Percentiles rank a stretch among this genome's conserved stretches.
phyloP scores from a whole-genome alignment of 2,113 vertebrate species.

The Platysternon megacephalum region DNA sequence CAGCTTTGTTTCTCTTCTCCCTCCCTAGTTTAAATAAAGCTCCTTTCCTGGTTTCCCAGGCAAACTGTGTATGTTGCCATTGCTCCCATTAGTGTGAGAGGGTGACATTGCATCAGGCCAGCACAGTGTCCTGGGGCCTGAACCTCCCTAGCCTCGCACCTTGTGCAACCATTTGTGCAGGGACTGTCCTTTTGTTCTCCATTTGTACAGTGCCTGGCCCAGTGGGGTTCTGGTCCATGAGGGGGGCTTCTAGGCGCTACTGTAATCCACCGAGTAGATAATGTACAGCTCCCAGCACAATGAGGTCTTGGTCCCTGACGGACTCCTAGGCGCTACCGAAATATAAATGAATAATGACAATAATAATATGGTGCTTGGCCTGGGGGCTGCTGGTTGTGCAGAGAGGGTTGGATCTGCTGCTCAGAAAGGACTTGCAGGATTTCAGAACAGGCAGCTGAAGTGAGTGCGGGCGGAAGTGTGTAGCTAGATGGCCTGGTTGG shows the following conservation, averaged over 20 bases:
- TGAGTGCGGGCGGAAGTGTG: background rate
- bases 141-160: background rate
- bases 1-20: background rate
- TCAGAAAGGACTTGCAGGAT: background rate
- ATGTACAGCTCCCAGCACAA: background rate
- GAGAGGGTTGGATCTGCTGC: background rate
- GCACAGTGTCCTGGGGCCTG: background rate
- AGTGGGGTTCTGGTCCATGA: background rate
- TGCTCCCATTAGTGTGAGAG: background rate
- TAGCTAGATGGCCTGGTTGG: background rate
- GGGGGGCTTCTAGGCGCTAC: background rate
- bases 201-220: background rate
- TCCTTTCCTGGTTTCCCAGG: background rate
- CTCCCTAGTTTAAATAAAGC: background rate
- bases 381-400: background rate
- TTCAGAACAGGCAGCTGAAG: background rate
- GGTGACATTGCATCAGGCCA: background rate
- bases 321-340: too few species aligned
- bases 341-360: background rate
- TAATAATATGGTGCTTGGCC: background rate
- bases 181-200: background rate
- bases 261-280: background rate
- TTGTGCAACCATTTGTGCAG: background rate
- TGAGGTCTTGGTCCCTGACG: background rate
- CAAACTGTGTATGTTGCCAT: background rate